These are phyloP conservation scores for Lordiphosa stackelbergi DNA, from an alignment of 1,140 invertebrate species.

Conservation along the genomic window DNA sequence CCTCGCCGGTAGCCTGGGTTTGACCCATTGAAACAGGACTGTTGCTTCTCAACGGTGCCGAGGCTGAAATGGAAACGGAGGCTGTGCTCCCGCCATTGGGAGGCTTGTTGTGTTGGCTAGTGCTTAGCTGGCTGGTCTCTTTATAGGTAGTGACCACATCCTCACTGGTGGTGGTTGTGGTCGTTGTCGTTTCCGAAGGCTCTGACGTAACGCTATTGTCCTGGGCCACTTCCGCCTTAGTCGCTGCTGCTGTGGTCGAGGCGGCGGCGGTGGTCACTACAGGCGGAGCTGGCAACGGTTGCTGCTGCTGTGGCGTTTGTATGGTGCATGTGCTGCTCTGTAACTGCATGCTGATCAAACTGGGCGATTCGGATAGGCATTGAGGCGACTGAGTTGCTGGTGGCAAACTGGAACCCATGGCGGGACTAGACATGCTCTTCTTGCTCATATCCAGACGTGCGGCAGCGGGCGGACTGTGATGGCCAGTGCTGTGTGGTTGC, in stretches of 20 bases:
- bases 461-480: constrained; percentile 61
- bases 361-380: constrained; percentile 69
- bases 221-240: constrained; percentile 60
- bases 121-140: constrained; percentile 64
- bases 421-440: constrained; percentile 75
- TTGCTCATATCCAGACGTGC: constrained; percentile 69
- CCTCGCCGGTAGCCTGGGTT: constrained; percentile 39
- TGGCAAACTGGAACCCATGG: constrained; percentile 49
- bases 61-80: constrained; percentile 22
- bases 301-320: constrained; percentile 63
- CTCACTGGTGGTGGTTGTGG: constrained; percentile 75
- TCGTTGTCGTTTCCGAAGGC: constrained; percentile 75
- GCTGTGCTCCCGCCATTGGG: constrained; percentile 48
- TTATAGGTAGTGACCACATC: constrained; percentile 76
- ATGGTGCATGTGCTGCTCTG: constrained; percentile 68
- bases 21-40: constrained; percentile 3
- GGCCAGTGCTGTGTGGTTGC: constrained; percentile 24
- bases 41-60: constrained; percentile 28
- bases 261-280: constrained; percentile 29
- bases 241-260: constrained; percentile 15
- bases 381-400: constrained; percentile 16
- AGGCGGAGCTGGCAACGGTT: constrained; percentile 32
- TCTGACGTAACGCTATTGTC: constrained; percentile 76
- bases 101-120: constrained; percentile 40
- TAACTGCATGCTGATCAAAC: constrained; percentile 68